Evolutionary conservation across 2,888 invertebrate species (phyloP).

Genomic region (Osmoderma eremita): DNA sequence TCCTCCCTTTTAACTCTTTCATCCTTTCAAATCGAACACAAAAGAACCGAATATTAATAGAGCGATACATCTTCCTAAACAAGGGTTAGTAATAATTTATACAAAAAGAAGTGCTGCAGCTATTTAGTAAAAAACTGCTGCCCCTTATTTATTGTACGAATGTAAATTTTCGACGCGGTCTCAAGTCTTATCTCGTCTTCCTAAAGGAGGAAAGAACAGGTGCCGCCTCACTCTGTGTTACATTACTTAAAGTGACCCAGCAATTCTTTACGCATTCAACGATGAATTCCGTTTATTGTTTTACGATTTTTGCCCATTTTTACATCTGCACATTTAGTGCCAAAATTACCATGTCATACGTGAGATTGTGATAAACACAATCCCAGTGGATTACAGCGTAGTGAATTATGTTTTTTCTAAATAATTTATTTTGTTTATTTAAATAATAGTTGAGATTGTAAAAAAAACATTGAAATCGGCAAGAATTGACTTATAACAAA

Average conservation of each 20-base stretch:
- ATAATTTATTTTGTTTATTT: too few species aligned
- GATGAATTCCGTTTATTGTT: slow-evolving; percentile 7
- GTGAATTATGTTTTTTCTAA: too few species aligned
- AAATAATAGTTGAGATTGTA: too few species aligned
- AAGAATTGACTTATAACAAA: too few species aligned
- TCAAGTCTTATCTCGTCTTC: slow-evolving; percentile 26
- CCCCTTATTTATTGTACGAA: slow-evolving; percentile 39
- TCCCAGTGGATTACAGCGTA: too few species aligned
- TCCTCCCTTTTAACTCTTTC: slow-evolving; percentile 25
- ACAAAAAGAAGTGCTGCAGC: slow-evolving; percentile 34
- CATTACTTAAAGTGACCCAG: slow-evolving; percentile 47
- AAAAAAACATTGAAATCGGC: too few species aligned
- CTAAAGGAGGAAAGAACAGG: slow-evolving; percentile 42
- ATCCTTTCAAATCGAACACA: slow-evolving; percentile 34
- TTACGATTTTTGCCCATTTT: too few species aligned
- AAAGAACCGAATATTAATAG: slow-evolving; percentile 43
- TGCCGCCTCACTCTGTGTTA: slow-evolving; percentile 39
- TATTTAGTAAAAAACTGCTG: slow-evolving; percentile 40
- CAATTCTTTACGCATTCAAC: slow-evolving; percentile 37
- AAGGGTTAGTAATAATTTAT: slow-evolving; percentile 38
- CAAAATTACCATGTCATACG: too few species aligned
- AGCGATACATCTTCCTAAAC: slow-evolving; percentile 41
- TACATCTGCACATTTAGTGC: too few species aligned
- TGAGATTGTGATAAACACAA: too few species aligned
- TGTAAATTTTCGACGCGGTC: slow-evolving; percentile 42